These are phyloP conservation scores for Sebastolobus alascanus DNA, from an alignment of 2,797 vertebrate genomes.

Conservation along the genomic window DNA sequence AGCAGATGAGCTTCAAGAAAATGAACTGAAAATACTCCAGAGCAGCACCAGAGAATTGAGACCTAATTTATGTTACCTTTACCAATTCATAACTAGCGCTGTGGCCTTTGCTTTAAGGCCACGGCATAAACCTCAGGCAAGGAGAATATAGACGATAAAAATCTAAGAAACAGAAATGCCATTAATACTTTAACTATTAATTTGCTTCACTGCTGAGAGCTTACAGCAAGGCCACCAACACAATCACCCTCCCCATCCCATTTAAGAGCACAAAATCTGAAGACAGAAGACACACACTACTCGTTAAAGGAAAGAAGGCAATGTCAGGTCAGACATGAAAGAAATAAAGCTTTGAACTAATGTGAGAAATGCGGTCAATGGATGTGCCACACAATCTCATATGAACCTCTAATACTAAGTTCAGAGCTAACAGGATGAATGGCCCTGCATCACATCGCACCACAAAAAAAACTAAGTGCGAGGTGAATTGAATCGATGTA, in stretches of 20 bases:
- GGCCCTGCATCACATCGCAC: background rate
- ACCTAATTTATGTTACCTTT: background rate
- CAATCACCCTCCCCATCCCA: background rate
- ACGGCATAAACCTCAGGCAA: background rate
- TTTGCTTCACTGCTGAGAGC: background rate
- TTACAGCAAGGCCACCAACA: slow-evolving; percentile 21
- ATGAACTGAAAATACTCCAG: background rate
- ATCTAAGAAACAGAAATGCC: background rate
- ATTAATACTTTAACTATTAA: background rate
- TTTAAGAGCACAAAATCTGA: background rate
- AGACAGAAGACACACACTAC: background rate
- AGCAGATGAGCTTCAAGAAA: slow-evolving; percentile 4
- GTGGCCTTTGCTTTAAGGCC: background rate
- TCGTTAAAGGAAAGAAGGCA: background rate
- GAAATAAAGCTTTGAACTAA: background rate
- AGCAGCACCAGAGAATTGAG: background rate
- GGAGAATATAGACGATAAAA: background rate
- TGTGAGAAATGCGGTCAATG: slow-evolving; percentile 1
- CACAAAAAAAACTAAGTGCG: background rate
- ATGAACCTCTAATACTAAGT: slow-evolving; percentile 1
- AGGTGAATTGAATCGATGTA: slow-evolving; percentile 6
- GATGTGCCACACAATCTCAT: background rate
- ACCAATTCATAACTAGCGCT: background rate
- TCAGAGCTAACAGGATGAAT: slow-evolving; percentile 13
- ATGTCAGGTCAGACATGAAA: slow-evolving; percentile 1